These are phyloP conservation scores for Anadara kagoshimensis DNA, from an alignment of 1,140 invertebrate species.

Conservation along the genomic window DNA sequence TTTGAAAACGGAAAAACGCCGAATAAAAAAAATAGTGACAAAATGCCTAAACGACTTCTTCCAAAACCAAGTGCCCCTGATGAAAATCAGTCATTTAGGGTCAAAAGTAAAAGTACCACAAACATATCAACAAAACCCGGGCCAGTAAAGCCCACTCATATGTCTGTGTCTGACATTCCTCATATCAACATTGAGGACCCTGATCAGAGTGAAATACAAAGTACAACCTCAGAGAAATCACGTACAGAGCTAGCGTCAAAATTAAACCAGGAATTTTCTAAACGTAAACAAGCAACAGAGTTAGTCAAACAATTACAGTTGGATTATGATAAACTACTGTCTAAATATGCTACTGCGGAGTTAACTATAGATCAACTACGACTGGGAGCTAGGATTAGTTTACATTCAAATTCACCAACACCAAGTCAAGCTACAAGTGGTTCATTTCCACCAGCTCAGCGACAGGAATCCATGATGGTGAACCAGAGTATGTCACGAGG, in stretches of 20 bases:
- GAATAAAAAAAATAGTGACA: conserved; percentile 41
- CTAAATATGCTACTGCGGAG: conserved; percentile 73
- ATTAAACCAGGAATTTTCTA: conserved; percentile 63
- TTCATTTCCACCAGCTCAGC: conserved; percentile 48
- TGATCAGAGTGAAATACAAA: conserved; percentile 45
- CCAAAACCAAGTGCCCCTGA: conserved; percentile 55
- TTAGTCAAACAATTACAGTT: conserved; percentile 71
- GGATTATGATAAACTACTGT: conserved; percentile 69
- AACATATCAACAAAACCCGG: conserved; percentile 50
- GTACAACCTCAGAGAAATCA: conserved; percentile 48
- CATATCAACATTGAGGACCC: conserved; percentile 45
- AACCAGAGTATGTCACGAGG: conserved; percentile 37
- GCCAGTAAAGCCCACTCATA: conserved; percentile 63
- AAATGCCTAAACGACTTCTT: conserved; percentile 60
- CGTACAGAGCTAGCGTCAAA: conserved; percentile 58
- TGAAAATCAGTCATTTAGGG: conserved; percentile 47
- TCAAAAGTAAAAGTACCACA: conserved; percentile 64
- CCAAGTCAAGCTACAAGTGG: conserved; percentile 56
- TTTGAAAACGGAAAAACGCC: conserved; percentile 44
- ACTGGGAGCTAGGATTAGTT: conserved; percentile 66
- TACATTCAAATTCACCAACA: conserved; percentile 66
- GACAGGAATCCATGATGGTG: conserved; percentile 48
- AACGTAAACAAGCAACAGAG: conserved; percentile 66
- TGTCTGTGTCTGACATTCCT: conserved; percentile 45
- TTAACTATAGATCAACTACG: conserved; percentile 73